A percentile compares a stretch with the other conserved stretches of the same genome.
These are phyloP conservation scores for Chelmon rostratus DNA, from an alignment of 2,797 vertebrate species.

Conservation along the genomic window DNA sequence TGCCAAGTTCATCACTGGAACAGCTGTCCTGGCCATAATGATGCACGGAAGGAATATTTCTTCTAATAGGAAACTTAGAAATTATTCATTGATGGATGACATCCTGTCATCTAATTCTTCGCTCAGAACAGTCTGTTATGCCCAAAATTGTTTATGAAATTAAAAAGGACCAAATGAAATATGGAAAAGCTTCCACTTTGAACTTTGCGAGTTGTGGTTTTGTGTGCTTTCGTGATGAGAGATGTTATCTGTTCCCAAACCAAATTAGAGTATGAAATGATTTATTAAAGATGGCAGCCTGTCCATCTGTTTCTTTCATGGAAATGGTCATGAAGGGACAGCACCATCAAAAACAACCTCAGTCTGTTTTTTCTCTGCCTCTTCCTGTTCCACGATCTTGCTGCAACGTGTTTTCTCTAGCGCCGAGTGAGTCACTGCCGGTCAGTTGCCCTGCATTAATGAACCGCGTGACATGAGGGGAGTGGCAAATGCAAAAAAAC, in stretches of 20 bases:
- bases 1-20: conserved; percentile 37
- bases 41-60: conserved; percentile 43
- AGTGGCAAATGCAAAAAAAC: neutral
- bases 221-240: conserved; percentile 20
- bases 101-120: conserved; percentile 18
- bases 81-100: conserved; percentile 35
- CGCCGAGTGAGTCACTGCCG: neutral
- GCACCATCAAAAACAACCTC: conserved; percentile 9
- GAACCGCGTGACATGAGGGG: conserved; percentile 9
- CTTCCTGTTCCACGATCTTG: conserved; percentile 24
- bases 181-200: conserved; percentile 20
- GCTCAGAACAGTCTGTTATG: conserved; percentile 22
- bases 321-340: conserved; percentile 5
- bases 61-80: conserved; percentile 13
- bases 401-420: conserved; percentile 39
- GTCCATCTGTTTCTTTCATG: conserved; percentile 30
- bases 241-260: conserved; percentile 26
- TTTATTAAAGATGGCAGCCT: conserved; percentile 28
- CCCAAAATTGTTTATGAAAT: conserved; percentile 23
- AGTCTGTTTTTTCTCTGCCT: conserved; percentile 29
- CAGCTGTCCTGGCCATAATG: conserved; percentile 23
- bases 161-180: conserved; percentile 18
- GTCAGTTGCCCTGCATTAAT: conserved; percentile 20
- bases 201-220: conserved; percentile 31
- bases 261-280: conserved; percentile 10